Conservation (phyloP, 1,140 invertebrate genomes). For the Grapholita molesta region DNA sequence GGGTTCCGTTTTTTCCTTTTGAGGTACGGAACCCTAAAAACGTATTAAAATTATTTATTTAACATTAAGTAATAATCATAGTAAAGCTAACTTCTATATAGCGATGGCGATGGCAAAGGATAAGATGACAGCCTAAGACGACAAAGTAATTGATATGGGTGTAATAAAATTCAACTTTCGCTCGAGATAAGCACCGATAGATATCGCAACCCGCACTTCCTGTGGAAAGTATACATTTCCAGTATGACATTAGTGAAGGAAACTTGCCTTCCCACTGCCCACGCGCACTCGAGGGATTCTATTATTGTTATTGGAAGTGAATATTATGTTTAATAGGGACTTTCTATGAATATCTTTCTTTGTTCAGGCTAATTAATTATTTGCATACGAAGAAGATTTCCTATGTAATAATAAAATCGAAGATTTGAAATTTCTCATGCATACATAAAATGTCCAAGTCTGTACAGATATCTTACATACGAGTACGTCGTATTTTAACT, state of each 20-base stretch:
- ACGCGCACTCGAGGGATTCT: background rate
- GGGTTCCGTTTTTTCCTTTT: no score
- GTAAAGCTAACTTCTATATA: background rate
- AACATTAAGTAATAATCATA: no score
- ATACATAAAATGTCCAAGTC: no score
- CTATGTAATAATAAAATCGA: no score
- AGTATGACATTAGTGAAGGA: background rate
- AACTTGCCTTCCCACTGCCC: background rate
- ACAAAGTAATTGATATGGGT: background rate
- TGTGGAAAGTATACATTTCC: background rate
- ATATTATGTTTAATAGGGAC: background rate
- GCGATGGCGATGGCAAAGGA: background rate
- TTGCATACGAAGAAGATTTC: no score
- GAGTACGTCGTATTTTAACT: no score
- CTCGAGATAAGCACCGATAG: background rate
- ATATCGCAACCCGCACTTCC: background rate
- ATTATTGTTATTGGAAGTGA: background rate
- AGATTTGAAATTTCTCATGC: no score
- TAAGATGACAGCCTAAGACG: background rate
- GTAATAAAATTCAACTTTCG: conserved; percentile 16
- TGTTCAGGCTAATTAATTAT: no score
- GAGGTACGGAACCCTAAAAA: no score
- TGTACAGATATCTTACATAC: no score
- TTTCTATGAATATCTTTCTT: no score
- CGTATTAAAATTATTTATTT: no score